A percentile compares a stretch with the other conserved stretches of the same genome.
phyloP scores from a whole-genome alignment of 2,888 invertebrate genomes.

The Flabesymbios commensalis region DNA sequence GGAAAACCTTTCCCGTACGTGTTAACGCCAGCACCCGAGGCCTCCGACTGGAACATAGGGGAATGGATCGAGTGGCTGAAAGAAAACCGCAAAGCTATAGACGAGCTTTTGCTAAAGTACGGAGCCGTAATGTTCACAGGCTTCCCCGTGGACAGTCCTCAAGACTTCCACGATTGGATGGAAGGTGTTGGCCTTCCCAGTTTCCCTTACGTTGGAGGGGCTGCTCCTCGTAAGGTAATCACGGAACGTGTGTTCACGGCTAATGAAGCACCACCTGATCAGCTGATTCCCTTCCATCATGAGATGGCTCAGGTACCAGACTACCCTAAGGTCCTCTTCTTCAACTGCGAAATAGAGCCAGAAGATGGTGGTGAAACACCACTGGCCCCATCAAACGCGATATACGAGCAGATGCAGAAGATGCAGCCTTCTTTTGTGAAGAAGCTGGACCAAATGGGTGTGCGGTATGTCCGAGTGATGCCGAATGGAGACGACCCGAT shows the following conservation, averaged over 20 bases:
- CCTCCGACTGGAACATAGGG: neutral
- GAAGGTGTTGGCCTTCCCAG: conserved; percentile 37
- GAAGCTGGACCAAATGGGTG: conserved; percentile 35
- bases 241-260: conserved; percentile 44
- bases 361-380: conserved; percentile 44
- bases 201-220: conserved; percentile 46
- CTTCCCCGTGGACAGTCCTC: conserved; percentile 39
- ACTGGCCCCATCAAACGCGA: conserved; percentile 38
- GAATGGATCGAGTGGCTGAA: conserved; percentile 27
- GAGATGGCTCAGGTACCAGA: conserved; percentile 50
- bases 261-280: conserved; percentile 47
- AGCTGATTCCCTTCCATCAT: conserved; percentile 46
- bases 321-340: conserved; percentile 41
- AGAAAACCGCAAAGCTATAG: conserved; percentile 24
- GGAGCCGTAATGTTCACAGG: conserved; percentile 45
- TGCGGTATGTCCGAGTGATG: conserved; percentile 39
- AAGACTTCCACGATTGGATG: conserved; percentile 41
- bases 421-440: conserved; percentile 36
- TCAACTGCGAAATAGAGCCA: conserved; percentile 42
- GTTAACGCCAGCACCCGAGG: conserved; percentile 21
- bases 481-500: conserved; percentile 42
- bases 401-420: conserved; percentile 36
- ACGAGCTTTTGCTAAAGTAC: conserved; percentile 32
- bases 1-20: conserved; percentile 36
- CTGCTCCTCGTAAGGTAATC: conserved; percentile 38